Evolutionary conservation across 2,797 vertebrate genomes (phyloP), one percentile per base, ranked within the genome.

Genomic region (Chrysocyon brachyurus): DNA sequence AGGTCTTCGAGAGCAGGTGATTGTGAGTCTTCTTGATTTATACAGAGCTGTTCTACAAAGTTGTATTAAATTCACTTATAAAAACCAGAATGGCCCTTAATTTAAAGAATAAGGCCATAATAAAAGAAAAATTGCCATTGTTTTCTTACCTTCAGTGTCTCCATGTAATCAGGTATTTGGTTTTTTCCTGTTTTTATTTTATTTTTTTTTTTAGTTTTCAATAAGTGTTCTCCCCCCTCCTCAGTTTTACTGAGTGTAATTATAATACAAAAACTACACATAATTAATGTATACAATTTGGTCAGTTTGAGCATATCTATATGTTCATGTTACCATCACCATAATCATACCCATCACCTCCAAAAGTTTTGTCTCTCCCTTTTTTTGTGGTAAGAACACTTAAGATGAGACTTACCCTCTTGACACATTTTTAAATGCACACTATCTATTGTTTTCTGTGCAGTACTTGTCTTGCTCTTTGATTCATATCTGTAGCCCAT

Each of bases 61-160:
- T 24, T 19, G 12, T 68, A 49, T n/a, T 87, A 87, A 84, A 40
- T 77, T 85, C 31, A 77, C n/a, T 92, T 46, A 68, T 9, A 66
- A 90, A 81, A 93, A 70, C 64, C 36, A 75, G 19, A 93, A 75
- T 15, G 84, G 21, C 57, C 82, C 94, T 93, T 70, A 93, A 33
- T 93, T 96, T 72, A 95, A 98, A 85, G 70, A 9, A 19, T 73
- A 96, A 98, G 96, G 61, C 90, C 85, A 87, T n/a, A 87, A 93
- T 97, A 79, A 98, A 94, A 93, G 36, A 96, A 16, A 40, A 73
- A 86, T 89, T 95, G 84, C 91, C 94, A 56, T 90, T 97, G 92
- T 97, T 97, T 98, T 96, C 96, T 89, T 97, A 96, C 66, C 56
- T 73, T 96, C 91, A 0, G 6, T 63, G 73, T 92, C 95, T 98